phyloP scores from a whole-genome alignment of 2,797 vertebrate species.

The Acropternis orthonyx region DNA sequence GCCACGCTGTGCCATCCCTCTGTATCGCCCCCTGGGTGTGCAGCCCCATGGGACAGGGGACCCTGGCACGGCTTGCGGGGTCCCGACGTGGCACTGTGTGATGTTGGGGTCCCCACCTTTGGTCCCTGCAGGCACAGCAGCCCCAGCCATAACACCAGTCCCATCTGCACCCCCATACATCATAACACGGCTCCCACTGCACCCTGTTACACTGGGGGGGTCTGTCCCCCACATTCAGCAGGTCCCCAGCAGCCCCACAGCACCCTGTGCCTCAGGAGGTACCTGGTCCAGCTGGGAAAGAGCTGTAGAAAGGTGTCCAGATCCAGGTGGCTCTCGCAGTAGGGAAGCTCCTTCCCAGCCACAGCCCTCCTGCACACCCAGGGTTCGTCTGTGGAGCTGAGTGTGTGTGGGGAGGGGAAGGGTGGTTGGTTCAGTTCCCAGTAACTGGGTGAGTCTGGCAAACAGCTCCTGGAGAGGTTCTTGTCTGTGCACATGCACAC shows the following conservation, averaged over 20 bases:
- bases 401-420: background rate
- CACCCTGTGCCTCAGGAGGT: rapidly evolving
- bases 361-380: background rate
- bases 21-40: rapidly evolving
- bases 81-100: rapidly evolving
- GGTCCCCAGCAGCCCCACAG: background rate
- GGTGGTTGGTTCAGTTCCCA: background rate
- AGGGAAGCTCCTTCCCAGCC: background rate
- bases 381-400: background rate
- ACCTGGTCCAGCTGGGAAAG: background rate
- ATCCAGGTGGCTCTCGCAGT: rapidly evolving
- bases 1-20: rapidly evolving
- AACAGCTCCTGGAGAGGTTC: background rate
- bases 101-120: background rate
- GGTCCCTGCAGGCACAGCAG: background rate
- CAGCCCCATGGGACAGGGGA: background rate
- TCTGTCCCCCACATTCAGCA: background rate
- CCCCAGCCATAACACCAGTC: background rate
- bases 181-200: background rate
- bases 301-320: background rate
- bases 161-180: background rate
- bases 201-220: rapidly evolving
- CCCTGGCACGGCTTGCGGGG: rapidly evolving
- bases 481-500: background rate
- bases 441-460: constrained; percentile 51